Evolutionary conservation across 2,888 invertebrate genomes (phyloP).

Genomic region (Entomobrya multifasciata): DNA sequence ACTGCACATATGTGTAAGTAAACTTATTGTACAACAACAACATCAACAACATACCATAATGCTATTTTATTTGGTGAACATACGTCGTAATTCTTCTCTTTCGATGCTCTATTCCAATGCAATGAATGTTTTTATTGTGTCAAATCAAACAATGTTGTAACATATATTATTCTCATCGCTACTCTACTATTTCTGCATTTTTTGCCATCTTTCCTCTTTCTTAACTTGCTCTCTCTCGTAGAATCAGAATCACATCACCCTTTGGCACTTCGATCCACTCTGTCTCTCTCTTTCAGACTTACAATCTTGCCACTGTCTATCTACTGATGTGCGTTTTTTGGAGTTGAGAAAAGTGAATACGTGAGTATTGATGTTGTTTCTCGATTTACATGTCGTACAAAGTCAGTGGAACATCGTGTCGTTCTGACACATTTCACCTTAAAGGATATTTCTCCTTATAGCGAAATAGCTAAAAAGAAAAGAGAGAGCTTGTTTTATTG

Average conservation of each 20-base stretch:
- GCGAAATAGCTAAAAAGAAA: too few species aligned
- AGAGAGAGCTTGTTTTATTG: too few species aligned
- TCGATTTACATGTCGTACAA: constrained; percentile 21
- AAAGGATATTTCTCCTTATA: constrained; percentile 13
- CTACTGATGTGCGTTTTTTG: not conserved
- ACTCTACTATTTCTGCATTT: not conserved
- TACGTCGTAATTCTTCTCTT: too few species aligned
- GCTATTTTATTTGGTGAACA: too few species aligned
- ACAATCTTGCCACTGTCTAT: not conserved
- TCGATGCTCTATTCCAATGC: too few species aligned
- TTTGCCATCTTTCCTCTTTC: not conserved
- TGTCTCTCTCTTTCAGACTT: not conserved
- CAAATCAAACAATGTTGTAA: too few species aligned
- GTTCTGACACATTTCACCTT: constrained; percentile 47
- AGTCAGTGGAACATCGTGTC: constrained; percentile 27
- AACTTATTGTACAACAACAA: too few species aligned
- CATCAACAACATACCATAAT: too few species aligned
- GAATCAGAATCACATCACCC: not conserved
- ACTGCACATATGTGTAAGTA: too few species aligned
- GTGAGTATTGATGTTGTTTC: not conserved
- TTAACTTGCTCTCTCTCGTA: too few species aligned
- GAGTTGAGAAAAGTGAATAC: constrained; percentile 2
- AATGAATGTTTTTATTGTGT: too few species aligned
- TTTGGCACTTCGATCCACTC: constrained; percentile 9
- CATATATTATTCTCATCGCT: not conserved